Evolutionary conservation across 1,140 invertebrate species (phyloP), one percentile per base, ranked within the genome.

Genomic region (Charaxes varanes): DNA sequence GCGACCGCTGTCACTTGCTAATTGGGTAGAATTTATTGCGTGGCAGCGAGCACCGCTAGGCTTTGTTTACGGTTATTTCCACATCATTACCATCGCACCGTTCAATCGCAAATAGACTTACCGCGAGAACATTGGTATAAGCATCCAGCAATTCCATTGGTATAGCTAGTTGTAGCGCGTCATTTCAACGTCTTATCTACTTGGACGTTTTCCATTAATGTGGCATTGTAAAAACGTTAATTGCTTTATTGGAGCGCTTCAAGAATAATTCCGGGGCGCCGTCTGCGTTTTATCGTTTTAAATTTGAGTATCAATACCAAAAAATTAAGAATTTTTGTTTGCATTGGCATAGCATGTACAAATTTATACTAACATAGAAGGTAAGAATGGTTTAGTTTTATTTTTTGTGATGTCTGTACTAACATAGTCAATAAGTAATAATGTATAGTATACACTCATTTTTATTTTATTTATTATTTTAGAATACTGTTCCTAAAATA

Each of bases 1-100:
- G 62, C 68, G 69, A 59, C 31, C 53, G 42, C 51, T 41, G 53
- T 46, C 51, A 42, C 49, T 45, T 52, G 62, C 67, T 77, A 77
- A 77, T 77, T 77, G 67, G 67, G 53, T 55, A 53, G 46, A 59
- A 73, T 77, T 77, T 73, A 73, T 72, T 55, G 56, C 52, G 34
- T 45, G 36, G 42, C 35, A 47, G 40, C 41, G 36, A 28, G 37
- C 37, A 52, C 44, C 50, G 50, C 47, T 50, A 36, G 26, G 15
- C 48, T 40, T 41, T 38, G 46, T 54, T 41, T 41, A 41, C 27
- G 18, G 26, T 19, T 8, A 41, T 41, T 27, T 36, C 37, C 28
- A 33, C 23, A 46, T 46, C 10, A 34, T 40, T 46, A 34, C 23
- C 23, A 46, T 22, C 22, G 7, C 15, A 28, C 30, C 16, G 14